Evolutionary conservation across 2,113 vertebrate genomes (phyloP), one percentile per base, ranked within the genome.

Genomic region (Lophius piscatorius): DNA sequence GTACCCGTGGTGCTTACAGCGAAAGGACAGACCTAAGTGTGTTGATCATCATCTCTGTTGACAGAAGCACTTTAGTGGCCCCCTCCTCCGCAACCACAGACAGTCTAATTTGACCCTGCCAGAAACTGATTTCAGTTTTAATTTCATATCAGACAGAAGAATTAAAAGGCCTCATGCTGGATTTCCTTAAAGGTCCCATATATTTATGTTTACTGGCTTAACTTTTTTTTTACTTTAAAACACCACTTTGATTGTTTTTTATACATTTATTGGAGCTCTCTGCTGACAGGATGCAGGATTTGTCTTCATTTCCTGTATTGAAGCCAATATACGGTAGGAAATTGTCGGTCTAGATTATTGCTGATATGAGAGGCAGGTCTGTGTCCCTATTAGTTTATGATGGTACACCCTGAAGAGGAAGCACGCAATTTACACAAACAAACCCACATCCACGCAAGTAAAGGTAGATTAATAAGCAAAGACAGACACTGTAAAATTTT

Each of bases 301-400:
- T 51, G 21, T 41, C 48, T 31, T 80, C 29, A 68, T 77, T 76
- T 68, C 54, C 61, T 62, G 34, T 18, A 7, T 26, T 47, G 26
- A 46, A 41, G n/a, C 35, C 3, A 9, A 17, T 29, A 26, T 39
- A 58, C 38, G 20, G 22, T 16, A 6, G 55, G 48, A 61, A 21
- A 50, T 47, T 73, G 42, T 73, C 40, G 39, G 26, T 54, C 1
- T 2, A 34, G 12, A 28, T 38, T 59, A 45, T 48, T 54, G 52
- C 61, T 31, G 39, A 20, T 26, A 9, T 16, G 40, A 62, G 16
- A 38, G 9, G 0, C 26, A 14, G 48, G 40, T 35, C 1, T 0
- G 22, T n/a, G 11, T 16, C 55, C 9, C 5, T 48, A 63, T 58
- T 58, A 57, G 23, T 28, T 40, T 35, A 4, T 70, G 22, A 58